Percentiles rank a stretch among this genome's conserved stretches.
phyloP scores from a whole-genome alignment of 2,888 invertebrate species.

The Diogma glabrata region DNA sequence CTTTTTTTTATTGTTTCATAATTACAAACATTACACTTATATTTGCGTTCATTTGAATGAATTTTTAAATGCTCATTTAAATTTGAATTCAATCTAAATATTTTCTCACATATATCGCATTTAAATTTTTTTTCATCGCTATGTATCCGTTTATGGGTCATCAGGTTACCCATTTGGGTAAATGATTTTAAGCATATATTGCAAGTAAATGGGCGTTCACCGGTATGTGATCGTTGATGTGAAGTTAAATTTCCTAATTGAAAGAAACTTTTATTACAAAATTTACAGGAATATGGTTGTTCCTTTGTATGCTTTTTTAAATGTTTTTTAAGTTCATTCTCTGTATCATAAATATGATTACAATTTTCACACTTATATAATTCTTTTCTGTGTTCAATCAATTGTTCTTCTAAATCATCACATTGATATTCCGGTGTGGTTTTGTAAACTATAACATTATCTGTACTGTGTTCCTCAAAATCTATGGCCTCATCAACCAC shows the following conservation, averaged over 20 bases:
- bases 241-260: neutral
- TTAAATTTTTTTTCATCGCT: constrained; percentile 1
- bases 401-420: too few species aligned
- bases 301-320: neutral
- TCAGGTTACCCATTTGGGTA: neutral
- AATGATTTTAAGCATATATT: neutral
- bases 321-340: neutral
- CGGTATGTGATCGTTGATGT: neutral
- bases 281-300: neutral
- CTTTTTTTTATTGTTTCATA: neutral
- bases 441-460: neutral
- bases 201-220: neutral
- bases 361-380: too few species aligned
- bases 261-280: neutral
- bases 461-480: neutral
- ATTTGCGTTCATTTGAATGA: neutral
- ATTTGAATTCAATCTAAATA: neutral
- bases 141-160: neutral
- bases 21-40: neutral
- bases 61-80: constrained; percentile 3
- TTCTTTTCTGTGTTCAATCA: too few species aligned
- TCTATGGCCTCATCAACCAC: neutral
- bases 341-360: too few species aligned
- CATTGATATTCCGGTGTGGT: neutral
- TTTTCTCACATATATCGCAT: constrained; percentile 1